Percentiles rank a stretch among this genome's conserved stretches.
phyloP scores from a whole-genome alignment of 1,140 invertebrate genomes.

The Pinna nobilis region DNA sequence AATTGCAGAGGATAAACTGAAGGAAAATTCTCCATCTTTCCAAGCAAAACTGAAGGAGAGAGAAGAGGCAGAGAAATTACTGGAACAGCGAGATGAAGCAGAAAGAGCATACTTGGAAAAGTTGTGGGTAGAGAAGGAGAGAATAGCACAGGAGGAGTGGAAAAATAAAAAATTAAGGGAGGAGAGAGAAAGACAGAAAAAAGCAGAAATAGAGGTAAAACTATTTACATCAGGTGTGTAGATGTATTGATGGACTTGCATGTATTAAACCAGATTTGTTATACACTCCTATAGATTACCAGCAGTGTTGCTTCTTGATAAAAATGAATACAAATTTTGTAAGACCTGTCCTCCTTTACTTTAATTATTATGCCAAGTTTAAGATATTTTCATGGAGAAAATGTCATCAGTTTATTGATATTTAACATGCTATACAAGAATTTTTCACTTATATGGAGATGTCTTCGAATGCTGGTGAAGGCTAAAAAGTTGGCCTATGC shows the following conservation, averaged over 20 bases:
- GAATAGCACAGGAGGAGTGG: slow-evolving; percentile 51
- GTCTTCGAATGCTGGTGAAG: too few relatives aligned
- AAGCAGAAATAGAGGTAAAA: slow-evolving; percentile 55
- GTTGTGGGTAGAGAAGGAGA: slow-evolving; percentile 58
- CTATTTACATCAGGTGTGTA: too few relatives aligned
- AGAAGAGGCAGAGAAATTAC: slow-evolving; percentile 46
- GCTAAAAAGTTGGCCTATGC: too few relatives aligned
- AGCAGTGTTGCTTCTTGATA: background rate
- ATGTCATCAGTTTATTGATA: too few relatives aligned
- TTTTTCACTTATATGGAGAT: too few relatives aligned
- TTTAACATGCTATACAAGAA: too few relatives aligned
- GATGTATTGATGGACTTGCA: background rate
- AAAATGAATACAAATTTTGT: too few relatives aligned
- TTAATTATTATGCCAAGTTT: too few relatives aligned
- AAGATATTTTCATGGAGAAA: too few relatives aligned
- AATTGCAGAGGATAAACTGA: slow-evolving; percentile 20
- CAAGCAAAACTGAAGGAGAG: slow-evolving; percentile 14
- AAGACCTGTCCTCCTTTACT: too few relatives aligned
- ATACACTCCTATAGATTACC: background rate
- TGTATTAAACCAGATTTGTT: background rate
- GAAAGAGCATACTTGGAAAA: slow-evolving; percentile 34
- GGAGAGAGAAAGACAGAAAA: slow-evolving; percentile 53
- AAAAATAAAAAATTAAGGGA: slow-evolving; percentile 54
- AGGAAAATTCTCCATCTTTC: slow-evolving; percentile 25
- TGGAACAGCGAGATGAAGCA: slow-evolving; percentile 45